A percentile compares a stretch with the other conserved stretches of the same genome.
Conservation (phyloP, 2,888 invertebrate genomes). For the Xylota segnis region DNA sequence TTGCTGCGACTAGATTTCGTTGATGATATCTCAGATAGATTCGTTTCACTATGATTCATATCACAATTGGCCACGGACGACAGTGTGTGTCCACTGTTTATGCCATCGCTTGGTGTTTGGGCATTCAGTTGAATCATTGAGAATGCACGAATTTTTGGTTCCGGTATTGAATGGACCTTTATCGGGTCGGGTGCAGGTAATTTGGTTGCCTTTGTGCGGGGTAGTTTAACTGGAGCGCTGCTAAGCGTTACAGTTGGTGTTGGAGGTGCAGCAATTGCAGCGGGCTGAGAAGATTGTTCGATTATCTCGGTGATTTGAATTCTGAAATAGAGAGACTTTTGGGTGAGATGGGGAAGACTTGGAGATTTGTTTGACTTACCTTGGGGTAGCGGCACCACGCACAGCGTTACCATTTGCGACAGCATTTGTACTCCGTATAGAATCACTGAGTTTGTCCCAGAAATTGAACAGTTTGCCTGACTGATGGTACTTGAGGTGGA, state of each 20-base stretch:
- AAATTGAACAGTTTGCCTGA: slow-evolving; percentile 87
- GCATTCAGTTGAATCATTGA: slow-evolving; percentile 54
- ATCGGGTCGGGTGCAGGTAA: slow-evolving; percentile 13
- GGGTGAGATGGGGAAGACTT: neutral
- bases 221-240: slow-evolving; percentile 36
- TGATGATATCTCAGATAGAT: slow-evolving; percentile 47
- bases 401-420: slow-evolving; percentile 20
- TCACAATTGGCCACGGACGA: slow-evolving; percentile 41
- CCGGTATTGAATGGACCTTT: slow-evolving; percentile 35
- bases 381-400: neutral
- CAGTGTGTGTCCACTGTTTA: neutral
- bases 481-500: slow-evolving; percentile 87
- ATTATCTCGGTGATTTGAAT: slow-evolving; percentile 55
- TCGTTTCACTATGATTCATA: slow-evolving; percentile 44
- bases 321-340: neutral
- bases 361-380: slow-evolving; percentile 12
- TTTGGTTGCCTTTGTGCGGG: slow-evolving; percentile 49
- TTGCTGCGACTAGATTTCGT: slow-evolving; percentile 54
- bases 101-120: neutral
- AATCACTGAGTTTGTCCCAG: slow-evolving; percentile 88
- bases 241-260: neutral
- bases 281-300: neutral
- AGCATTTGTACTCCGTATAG: slow-evolving; percentile 82
- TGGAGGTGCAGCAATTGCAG: neutral
- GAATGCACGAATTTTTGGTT: slow-evolving; percentile 47